Base-by-base conservation (phyloP, 2,113 vertebrate species). In the Gallinago jamesoni region DNA sequence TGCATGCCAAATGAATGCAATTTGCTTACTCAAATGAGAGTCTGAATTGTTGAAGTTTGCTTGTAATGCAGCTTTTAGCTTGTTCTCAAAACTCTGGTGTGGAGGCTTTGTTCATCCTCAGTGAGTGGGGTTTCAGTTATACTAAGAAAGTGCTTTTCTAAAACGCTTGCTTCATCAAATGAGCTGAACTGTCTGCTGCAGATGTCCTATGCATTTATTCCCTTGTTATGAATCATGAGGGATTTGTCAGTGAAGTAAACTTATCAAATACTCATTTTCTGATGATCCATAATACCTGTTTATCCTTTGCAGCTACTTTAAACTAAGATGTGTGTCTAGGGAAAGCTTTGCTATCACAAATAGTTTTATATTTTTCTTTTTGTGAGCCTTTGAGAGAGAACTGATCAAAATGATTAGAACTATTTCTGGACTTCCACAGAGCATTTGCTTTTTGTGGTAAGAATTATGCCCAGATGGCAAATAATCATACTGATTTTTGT, bases 221-320 rank as follows among this genome's bases (percentile, higher is more conserved):
- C 52, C 74, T 55, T 79, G 55, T 91, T 90, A 72, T 72, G 66
- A 92, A 87, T 88, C 81, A 89, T 56, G 60, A 89, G 90, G 76
- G 82, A 81, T 93, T 95, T 94, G 79, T 92, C 83, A 92, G 80
- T 10, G 33, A 55, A 80, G 82, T 80, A 81, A 86, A 84, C 60
- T 78, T 45, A 70, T 94, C 12, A 94, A 81, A 92, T 89, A 94
- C 41, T 87, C 19, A 76, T 82, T 68, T 75, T 2, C 6, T 67
- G 52, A 55, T 84, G 23, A 75, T 87, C 69, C 14, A 10, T 78
- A 68, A 28, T 92, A 64, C 20, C 39, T 70, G 24, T 84, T 93
- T 89, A 48, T 74, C 12, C 64, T 87, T 88, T 91, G 59, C 85
- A 73, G 45, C 63, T 90, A 87, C 74, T 41, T 95, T 87, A 75